These are phyloP conservation scores for Coluber constrictor DNA, from an alignment of 2,797 vertebrate species.

Conservation along the genomic window DNA sequence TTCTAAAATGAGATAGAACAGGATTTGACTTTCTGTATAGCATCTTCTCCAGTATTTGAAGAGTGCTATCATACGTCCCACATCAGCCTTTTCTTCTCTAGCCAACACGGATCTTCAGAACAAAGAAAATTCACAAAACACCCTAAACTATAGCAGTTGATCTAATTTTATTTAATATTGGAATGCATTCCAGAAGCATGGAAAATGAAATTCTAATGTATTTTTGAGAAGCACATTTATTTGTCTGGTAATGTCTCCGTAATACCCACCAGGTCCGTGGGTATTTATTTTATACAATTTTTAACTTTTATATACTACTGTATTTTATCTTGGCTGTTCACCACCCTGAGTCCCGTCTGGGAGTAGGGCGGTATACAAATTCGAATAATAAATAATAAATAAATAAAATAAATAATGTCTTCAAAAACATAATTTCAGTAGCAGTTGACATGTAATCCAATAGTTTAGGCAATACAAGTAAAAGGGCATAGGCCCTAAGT, in stretches of 20 bases:
- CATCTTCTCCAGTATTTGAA: not conserved
- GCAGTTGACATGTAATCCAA: not conserved
- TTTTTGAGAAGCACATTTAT: not conserved
- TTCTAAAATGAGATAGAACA: not conserved
- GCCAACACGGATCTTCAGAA: not conserved
- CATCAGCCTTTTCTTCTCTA: not conserved
- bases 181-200: not conserved
- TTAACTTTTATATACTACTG: no score
- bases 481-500: not conserved
- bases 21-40: not conserved
- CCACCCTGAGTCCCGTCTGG: no score
- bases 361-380: no score
- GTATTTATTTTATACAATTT: no score
- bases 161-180: not conserved
- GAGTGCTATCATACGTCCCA: not conserved
- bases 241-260: not conserved
- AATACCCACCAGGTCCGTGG: no score
- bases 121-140: not conserved
- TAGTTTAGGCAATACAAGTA: not conserved
- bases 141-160: not conserved
- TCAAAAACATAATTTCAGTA: not conserved
- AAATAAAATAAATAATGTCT: no score
- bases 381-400: no score
- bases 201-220: not conserved
- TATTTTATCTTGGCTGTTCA: no score